Evolutionary conservation across 2,888 invertebrate genomes (phyloP).

Genomic region (Plemyria rubiginata): DNA sequence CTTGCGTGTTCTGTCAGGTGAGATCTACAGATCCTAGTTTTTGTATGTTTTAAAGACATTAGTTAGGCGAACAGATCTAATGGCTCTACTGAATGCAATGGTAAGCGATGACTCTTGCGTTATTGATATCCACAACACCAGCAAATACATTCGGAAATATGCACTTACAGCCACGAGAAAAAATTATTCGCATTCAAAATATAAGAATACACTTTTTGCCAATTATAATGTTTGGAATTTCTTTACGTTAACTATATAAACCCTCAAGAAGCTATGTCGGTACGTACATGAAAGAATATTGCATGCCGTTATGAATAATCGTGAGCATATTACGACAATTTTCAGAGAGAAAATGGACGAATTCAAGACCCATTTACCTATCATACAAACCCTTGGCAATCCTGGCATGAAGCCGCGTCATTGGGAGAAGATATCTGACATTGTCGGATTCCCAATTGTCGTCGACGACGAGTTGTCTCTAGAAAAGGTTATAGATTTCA

Average conservation of each 20-base stretch:
- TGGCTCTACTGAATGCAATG: no score
- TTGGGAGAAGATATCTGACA: slow-evolving; percentile 97
- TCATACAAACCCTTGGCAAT: slow-evolving; percentile 97
- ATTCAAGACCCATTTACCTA: slow-evolving; percentile 94
- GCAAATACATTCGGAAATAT: no score
- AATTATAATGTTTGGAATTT: no score
- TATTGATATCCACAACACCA: no score
- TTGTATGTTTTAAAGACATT: neutral
- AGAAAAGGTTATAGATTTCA: slow-evolving; percentile 94
- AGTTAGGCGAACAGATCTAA: no score
- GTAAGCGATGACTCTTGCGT: no score
- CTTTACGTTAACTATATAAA: no score
- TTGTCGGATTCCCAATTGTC: slow-evolving; percentile 96
- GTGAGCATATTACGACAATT: slow-evolving; percentile 16
- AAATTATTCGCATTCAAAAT: no score
- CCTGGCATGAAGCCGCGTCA: slow-evolving; percentile 96
- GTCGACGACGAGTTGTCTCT: slow-evolving; percentile 93
- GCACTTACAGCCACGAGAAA: no score
- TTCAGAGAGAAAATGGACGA: slow-evolving; percentile 90
- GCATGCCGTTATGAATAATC: neutral
- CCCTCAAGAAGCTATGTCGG: no score
- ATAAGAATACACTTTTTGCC: no score
- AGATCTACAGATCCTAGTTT: neutral
- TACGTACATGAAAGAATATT: no score
- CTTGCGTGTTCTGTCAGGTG: slow-evolving; percentile 86